phyloP scores from a whole-genome alignment of 2,888 invertebrate genomes.

The Frankliniella fusca region DNA sequence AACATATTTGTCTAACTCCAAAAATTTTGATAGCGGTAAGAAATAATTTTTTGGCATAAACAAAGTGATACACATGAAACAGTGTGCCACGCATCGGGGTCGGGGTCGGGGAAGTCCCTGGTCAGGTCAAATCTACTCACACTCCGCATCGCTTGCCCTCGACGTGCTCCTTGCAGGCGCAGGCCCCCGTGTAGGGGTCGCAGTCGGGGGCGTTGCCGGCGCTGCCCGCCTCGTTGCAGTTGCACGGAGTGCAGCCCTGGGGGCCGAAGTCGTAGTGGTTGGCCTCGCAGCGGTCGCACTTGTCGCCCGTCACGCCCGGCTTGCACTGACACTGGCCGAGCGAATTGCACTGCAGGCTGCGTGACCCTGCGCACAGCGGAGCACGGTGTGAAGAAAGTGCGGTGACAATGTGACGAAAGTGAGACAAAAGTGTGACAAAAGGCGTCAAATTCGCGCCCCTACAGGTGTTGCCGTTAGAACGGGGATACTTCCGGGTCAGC shows the following conservation, averaged over 20 bases:
- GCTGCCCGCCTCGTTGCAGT: constrained; percentile 82
- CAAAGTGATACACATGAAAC: background rate
- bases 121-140: constrained; percentile 50
- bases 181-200: constrained; percentile 73
- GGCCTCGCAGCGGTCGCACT: constrained; percentile 80
- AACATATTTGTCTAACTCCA: too few species aligned
- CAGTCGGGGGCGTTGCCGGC: constrained; percentile 76
- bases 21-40: too few species aligned
- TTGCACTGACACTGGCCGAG: constrained; percentile 94
- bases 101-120: too few species aligned
- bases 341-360: constrained; percentile 83
- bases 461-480: too few species aligned
- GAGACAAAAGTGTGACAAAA: too few species aligned
- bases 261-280: constrained; percentile 88
- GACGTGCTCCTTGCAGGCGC: constrained; percentile 85
- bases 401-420: too few species aligned
- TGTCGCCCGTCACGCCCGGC: constrained; percentile 90
- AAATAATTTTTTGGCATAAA: background rate
- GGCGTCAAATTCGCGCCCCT: too few species aligned
- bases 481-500: too few species aligned
- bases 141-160: constrained; percentile 91
- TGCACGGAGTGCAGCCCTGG: constrained; percentile 89
- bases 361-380: constrained; percentile 62
- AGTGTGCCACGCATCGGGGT: too few species aligned
- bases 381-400: too few species aligned